phyloP scores from a whole-genome alignment of 2,888 invertebrate species.

The Plagodis dolabraria region DNA sequence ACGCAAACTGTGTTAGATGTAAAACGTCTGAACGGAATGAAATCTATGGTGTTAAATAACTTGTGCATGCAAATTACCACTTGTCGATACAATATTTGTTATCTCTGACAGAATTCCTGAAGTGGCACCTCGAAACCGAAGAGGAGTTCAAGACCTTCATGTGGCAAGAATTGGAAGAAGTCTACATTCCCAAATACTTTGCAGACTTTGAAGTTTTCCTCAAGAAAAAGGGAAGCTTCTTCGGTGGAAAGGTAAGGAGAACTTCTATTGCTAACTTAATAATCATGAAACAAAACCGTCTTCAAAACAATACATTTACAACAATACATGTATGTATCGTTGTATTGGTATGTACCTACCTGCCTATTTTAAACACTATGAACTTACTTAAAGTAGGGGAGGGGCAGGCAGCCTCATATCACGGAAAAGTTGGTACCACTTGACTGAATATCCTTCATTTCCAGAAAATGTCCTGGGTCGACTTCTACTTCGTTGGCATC shows the following conservation, averaged over 20 bases:
- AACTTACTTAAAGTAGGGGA: background rate
- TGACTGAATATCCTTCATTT: conserved; percentile 7
- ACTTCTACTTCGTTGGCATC: conserved; percentile 51
- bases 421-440: background rate
- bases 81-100: background rate
- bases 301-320: no score
- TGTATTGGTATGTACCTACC: no score
- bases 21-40: no score
- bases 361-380: background rate
- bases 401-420: background rate
- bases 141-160: conserved; percentile 33
- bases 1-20: no score
- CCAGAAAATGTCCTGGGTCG: conserved; percentile 47
- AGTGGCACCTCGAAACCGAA: conserved; percentile 34
- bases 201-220: conserved; percentile 39
- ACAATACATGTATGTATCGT: no score
- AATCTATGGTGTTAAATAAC: no score
- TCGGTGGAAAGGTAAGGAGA: conserved; percentile 41
- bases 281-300: no score
- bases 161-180: conserved; percentile 33
- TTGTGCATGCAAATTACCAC: no score
- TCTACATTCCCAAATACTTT: conserved; percentile 38
- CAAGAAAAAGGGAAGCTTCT: conserved; percentile 39
- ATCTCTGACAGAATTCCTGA: conserved; percentile 32
- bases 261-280: no score